Percentiles rank a stretch among this genome's conserved stretches.
These are phyloP conservation scores for Scelioninae gen. 1 DNA, from an alignment of 2,888 invertebrate genomes.

Conservation along the genomic window DNA sequence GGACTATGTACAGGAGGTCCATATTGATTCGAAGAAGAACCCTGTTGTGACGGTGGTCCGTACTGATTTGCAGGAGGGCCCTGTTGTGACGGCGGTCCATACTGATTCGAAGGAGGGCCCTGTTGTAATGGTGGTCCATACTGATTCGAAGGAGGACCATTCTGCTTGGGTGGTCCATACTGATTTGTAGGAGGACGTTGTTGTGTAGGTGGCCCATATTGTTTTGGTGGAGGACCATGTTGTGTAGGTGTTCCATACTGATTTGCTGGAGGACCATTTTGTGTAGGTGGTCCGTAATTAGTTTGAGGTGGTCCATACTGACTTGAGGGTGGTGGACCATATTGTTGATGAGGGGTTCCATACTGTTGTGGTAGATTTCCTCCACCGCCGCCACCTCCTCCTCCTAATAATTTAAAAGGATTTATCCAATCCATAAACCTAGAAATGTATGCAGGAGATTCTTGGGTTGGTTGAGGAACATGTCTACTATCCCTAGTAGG, in stretches of 20 bases:
- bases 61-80: conserved; percentile 36
- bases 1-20: background rate
- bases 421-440: conserved; percentile 87
- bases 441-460: conserved; percentile 85
- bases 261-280: conserved; percentile 66
- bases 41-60: conserved; percentile 10
- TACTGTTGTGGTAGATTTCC: conserved; percentile 23
- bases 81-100: conserved; percentile 67
- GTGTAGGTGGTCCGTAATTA: conserved; percentile 61
- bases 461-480: conserved; percentile 81
- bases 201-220: conserved; percentile 68
- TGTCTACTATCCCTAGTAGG: conserved; percentile 75
- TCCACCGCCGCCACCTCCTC: background rate
- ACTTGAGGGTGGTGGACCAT: conserved; percentile 56
- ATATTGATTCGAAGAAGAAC: background rate
- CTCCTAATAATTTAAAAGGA: conserved; percentile 83
- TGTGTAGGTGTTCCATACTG: conserved; percentile 42
- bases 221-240: background rate
- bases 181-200: conserved; percentile 37
- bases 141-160: background rate
- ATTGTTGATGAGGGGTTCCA: conserved; percentile 72
- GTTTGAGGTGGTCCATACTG: conserved; percentile 35
- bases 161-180: conserved; percentile 19
- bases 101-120: too few relatives aligned
- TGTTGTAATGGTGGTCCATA: background rate